Base-by-base conservation (phyloP, 2,888 invertebrate genomes). In the Ormyrus thymus region DNA sequence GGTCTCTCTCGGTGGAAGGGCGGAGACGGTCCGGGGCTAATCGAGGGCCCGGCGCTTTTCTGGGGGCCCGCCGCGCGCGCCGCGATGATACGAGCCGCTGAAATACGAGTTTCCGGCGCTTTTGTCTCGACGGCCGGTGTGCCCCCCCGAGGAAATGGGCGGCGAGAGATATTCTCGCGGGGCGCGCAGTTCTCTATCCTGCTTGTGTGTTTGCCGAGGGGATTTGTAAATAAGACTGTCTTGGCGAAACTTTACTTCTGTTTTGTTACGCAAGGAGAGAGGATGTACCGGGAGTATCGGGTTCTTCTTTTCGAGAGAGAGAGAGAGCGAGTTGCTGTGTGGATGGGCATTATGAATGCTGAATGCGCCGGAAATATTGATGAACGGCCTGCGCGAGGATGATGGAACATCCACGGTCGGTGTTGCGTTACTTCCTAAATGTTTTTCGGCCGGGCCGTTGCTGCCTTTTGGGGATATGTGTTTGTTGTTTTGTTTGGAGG, bases 101-200 rank as follows among this genome's bases (percentile, higher is more conserved):
- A 72, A 77, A 72, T 48, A 13, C 55, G 77, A 77, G 77, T 72
- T 77, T 77, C 77, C 77, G 68, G 55, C 50, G 9, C 15, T 43
- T 58, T 59, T 59, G n/a, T 71, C 15, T 76, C 29, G n/a, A 46
- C 53, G 45, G 7, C 7, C 11, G n/a, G 15, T 10, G 7, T n/a
- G n/a, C n/a, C n/a, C n/a, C 7, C 15, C 65, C 53, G 73, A 69
- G 73, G 78, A 78, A 78, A 73, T 78, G 78, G 73, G 73, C 73
- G 73, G 69, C n/a, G 64, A n/a, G 65, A 11, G 50, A 43, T 45
- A 29, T 29, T 29, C 29, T 29, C 61, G 51, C 11, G 70, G 9
- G 13, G 46, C 53, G 50, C 8, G 43, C 45, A 3, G 29, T 29
- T 29, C 29, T 29, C 29, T 29, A 2, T 29, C n/a, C n/a, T 29